Evolutionary conservation across 1,140 invertebrate species (phyloP).

Genomic region (Hyles euphorbiae): DNA sequence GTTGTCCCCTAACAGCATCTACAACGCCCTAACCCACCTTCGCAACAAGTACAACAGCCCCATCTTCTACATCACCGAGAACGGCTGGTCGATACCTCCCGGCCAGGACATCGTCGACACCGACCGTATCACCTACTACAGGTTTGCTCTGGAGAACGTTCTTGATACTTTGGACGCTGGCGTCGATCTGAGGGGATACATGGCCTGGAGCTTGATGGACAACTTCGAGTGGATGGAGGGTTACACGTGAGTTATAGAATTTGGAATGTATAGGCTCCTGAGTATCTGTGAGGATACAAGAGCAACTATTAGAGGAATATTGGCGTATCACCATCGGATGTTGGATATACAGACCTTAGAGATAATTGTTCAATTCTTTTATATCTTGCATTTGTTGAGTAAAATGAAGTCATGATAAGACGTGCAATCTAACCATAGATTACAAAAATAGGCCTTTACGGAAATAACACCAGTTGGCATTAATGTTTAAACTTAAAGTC

Average conservation of each 20-base stretch:
- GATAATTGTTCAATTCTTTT: too few species aligned
- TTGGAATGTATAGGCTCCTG: too few species aligned
- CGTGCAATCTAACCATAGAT: too few species aligned
- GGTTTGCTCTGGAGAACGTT: slow-evolving; percentile 65
- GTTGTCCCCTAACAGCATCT: slow-evolving; percentile 44
- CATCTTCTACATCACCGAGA: slow-evolving; percentile 77
- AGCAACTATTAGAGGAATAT: too few species aligned
- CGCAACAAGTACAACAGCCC: slow-evolving; percentile 73
- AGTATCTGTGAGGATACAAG: too few species aligned
- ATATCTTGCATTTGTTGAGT: too few species aligned
- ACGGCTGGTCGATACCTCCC: slow-evolving; percentile 61
- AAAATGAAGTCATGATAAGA: too few species aligned
- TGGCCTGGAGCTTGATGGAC: slow-evolving; percentile 52
- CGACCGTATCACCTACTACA: slow-evolving; percentile 47
- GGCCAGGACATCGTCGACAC: slow-evolving; percentile 71
- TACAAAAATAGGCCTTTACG: too few species aligned
- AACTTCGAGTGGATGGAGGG: slow-evolving; percentile 76
- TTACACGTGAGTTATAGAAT: slow-evolving; percentile 53
- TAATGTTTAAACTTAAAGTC: too few species aligned
- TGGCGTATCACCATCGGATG: too few species aligned
- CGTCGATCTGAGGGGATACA: slow-evolving; percentile 77
- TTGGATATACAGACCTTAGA: too few species aligned
- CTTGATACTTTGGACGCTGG: slow-evolving; percentile 82
- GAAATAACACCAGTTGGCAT: too few species aligned
- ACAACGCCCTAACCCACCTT: slow-evolving; percentile 60